A percentile compares a stretch with the other conserved stretches of the same genome.
Conservation (phyloP, 1,140 invertebrate genomes). For the Brachionus calyciflorus region DNA sequence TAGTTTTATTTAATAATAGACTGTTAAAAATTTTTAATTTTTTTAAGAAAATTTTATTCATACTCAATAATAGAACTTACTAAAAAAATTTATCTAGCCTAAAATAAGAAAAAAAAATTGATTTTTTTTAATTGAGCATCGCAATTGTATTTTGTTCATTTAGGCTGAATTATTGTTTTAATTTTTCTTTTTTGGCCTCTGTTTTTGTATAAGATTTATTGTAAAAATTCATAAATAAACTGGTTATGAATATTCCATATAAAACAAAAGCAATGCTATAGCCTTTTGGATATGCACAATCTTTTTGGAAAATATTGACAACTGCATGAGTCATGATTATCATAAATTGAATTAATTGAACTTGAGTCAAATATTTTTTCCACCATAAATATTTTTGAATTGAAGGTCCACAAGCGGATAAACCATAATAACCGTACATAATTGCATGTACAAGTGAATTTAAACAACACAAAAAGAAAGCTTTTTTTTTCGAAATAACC, state of each 20-base stretch:
- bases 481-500: neutral
- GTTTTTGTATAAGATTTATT: slow-evolving; percentile 27
- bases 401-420: slow-evolving; percentile 64
- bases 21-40: no score
- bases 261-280: slow-evolving; percentile 43
- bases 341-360: slow-evolving; percentile 52
- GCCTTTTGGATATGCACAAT: slow-evolving; percentile 35
- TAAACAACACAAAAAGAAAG: slow-evolving; percentile 58
- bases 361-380: slow-evolving; percentile 60
- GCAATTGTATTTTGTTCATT: no score
- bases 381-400: slow-evolving; percentile 61
- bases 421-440: slow-evolving; percentile 76
- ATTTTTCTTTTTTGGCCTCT: neutral
- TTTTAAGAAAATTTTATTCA: no score
- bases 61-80: no score
- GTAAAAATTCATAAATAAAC: slow-evolving; percentile 42
- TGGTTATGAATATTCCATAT: slow-evolving; percentile 34
- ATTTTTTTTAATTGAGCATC: no score
- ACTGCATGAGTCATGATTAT: slow-evolving; percentile 42
- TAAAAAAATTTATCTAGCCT: no score
- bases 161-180: no score
- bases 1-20: no score
- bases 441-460: slow-evolving; percentile 74
- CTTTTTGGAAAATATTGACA: slow-evolving; percentile 28
- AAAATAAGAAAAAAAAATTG: no score